Conservation (phyloP, 2,888 invertebrate genomes). For the Sinopyrophorus schimmeli region DNA sequence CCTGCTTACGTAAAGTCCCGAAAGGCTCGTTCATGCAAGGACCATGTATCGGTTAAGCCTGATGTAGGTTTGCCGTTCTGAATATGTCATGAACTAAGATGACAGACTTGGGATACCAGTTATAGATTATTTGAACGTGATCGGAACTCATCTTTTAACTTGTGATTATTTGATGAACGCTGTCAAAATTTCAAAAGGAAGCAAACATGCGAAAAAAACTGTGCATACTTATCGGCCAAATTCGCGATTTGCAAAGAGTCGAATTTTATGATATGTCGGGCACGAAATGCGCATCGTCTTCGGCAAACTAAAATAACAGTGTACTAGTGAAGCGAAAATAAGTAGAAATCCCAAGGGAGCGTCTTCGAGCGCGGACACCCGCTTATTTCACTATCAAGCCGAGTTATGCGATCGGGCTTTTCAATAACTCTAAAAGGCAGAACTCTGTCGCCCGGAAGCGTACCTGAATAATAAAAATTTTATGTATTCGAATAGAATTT, state of each 20-base stretch:
- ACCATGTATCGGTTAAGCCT: conserved; percentile 37
- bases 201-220: background rate
- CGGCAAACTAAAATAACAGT: conserved; percentile 27
- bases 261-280: too few relatives aligned
- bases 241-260: background rate
- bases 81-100: conserved; percentile 50
- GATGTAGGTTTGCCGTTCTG: conserved; percentile 47
- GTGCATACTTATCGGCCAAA: background rate
- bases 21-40: conserved; percentile 32
- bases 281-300: conserved; percentile 7
- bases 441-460: conserved; percentile 45
- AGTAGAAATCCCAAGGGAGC: conserved; percentile 29
- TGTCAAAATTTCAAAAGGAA: background rate
- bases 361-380: conserved; percentile 31
- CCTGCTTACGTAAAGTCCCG: conserved; percentile 29
- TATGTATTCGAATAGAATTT: conserved; percentile 25
- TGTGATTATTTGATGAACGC: conserved; percentile 30
- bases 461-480: conserved; percentile 37
- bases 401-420: conserved; percentile 53
- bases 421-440: conserved; percentile 55
- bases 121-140: conserved; percentile 38
- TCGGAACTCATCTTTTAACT: conserved; percentile 23
- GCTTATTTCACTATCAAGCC: conserved; percentile 50
- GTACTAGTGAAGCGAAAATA: conserved; percentile 30
- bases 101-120: conserved; percentile 41